phyloP scores from a whole-genome alignment of 2,113 vertebrate species.

The Eolophus roseicapilla region DNA sequence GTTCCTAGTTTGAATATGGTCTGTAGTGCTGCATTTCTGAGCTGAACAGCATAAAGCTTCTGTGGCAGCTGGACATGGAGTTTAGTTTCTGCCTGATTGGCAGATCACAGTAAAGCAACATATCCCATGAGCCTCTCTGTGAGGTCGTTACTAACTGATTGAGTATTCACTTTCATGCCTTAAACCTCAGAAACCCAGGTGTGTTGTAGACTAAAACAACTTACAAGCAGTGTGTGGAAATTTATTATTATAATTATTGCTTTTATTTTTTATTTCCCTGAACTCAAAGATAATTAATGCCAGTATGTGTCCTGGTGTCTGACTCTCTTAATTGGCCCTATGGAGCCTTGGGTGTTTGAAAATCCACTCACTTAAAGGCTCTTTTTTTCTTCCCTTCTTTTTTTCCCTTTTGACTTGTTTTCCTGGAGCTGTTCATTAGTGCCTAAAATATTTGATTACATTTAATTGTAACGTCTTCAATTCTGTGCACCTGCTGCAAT shows the following conservation, averaged over 20 bases:
- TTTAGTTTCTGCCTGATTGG: constrained; percentile 45
- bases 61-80: not conserved
- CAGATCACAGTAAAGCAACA: constrained; percentile 47
- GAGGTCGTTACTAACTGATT: constrained; percentile 57
- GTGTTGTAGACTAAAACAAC: constrained; percentile 76
- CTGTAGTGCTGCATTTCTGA: not conserved
- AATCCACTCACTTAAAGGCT: constrained; percentile 75
- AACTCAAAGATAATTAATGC: constrained; percentile 84
- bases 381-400: not conserved
- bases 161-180: constrained; percentile 56
- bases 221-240: constrained; percentile 79
- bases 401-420: constrained; percentile 77
- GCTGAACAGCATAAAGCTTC: not conserved
- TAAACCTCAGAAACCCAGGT: constrained; percentile 78
- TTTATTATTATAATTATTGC: constrained; percentile 85
- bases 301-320: constrained; percentile 82
- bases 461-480: constrained; percentile 84
- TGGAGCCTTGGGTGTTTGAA: constrained; percentile 79
- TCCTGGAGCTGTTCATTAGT: constrained; percentile 83
- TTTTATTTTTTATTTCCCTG: constrained; percentile 85
- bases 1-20: not conserved
- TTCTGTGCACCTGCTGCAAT: constrained; percentile 82
- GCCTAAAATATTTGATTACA: constrained; percentile 85
- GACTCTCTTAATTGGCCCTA: constrained; percentile 82
- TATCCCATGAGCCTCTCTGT: constrained; percentile 37